These are phyloP conservation scores for Morinoia aosen DNA, from an alignment of 2,888 invertebrate genomes.

Conservation along the genomic window DNA sequence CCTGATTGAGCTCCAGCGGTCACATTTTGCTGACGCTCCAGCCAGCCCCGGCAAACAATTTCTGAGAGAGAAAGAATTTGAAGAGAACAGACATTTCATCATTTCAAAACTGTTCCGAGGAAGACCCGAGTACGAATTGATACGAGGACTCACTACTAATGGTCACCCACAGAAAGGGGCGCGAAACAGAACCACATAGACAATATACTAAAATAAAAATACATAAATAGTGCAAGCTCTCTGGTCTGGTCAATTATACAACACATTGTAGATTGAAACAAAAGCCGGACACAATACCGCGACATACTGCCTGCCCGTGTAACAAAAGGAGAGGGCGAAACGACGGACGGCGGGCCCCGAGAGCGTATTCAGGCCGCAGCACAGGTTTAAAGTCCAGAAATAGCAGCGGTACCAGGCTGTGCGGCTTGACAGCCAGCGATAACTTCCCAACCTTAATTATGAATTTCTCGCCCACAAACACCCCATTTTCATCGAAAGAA, in stretches of 20 bases:
- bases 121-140: not conserved
- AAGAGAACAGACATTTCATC: not conserved
- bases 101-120: not conserved
- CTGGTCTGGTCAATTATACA: not conserved
- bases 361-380: not conserved
- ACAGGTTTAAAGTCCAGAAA: constrained; percentile 31
- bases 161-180: too few species aligned
- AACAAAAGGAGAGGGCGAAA: not conserved
- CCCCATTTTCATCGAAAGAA: not conserved
- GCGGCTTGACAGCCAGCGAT: not conserved
- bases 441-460: constrained; percentile 3
- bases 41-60: not conserved
- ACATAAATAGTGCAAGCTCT: not conserved
- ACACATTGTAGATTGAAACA: not conserved
- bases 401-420: not conserved
- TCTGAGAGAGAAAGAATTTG: too few species aligned
- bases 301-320: not conserved
- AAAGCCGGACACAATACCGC: not conserved
- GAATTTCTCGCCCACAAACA: not conserved
- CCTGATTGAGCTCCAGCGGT: not conserved
- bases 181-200: too few species aligned
- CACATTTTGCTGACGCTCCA: not conserved
- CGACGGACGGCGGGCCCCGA: not conserved
- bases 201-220: too few species aligned
- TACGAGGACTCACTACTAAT: not conserved